Conservation (phyloP, 2,888 invertebrate species). For the Kryphioiulus occultus region DNA sequence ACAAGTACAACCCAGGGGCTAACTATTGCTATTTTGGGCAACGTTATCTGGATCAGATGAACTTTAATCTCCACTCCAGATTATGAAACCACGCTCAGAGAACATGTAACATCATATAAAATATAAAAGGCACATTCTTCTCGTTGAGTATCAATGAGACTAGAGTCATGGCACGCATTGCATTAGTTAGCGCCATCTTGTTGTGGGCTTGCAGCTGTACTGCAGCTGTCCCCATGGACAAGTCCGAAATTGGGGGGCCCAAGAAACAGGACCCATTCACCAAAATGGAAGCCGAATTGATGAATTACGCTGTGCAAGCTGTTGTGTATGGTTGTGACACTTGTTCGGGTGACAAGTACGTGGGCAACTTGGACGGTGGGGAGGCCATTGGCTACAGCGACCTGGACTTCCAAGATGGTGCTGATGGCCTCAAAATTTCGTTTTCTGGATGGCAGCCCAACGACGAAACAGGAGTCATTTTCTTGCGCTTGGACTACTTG, state of each 20-base stretch:
- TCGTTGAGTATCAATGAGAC: neutral
- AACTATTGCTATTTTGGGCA: neutral
- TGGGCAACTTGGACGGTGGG: neutral
- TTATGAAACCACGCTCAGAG: neutral
- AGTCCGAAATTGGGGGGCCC: neutral
- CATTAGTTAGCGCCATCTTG: neutral
- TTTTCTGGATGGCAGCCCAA: constrained; percentile 38
- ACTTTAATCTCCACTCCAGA: neutral
- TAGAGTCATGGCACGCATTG: neutral
- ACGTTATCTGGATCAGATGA: neutral
- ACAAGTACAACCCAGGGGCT: no score
- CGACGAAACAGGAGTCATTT: neutral
- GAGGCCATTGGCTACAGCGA: constrained; percentile 10
- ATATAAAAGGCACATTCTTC: neutral
- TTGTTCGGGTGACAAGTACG: neutral
- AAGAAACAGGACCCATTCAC: neutral
- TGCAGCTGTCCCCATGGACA: neutral
- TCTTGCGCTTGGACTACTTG: neutral
- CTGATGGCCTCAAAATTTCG: neutral
- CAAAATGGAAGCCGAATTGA: neutral
- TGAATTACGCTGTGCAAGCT: neutral
- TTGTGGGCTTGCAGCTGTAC: neutral
- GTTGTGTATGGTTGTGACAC: neutral
- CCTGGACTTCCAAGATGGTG: neutral
- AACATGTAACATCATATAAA: neutral